These are phyloP conservation scores for Bombus sylvicola DNA, from an alignment of 1,140 invertebrate species.

Conservation along the genomic window DNA sequence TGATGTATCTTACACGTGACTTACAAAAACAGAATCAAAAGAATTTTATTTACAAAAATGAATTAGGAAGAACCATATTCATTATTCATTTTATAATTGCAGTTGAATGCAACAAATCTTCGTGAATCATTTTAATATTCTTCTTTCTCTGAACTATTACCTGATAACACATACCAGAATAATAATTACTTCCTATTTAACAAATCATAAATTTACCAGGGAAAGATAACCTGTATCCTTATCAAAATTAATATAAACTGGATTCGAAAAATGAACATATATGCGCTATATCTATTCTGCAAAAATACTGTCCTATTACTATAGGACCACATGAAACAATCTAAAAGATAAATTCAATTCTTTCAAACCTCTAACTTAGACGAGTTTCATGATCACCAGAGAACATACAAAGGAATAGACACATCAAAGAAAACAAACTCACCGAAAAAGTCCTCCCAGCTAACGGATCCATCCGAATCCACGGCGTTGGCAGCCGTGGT, in stretches of 20 bases:
- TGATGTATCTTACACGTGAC: too few relatives aligned
- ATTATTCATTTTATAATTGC: not conserved
- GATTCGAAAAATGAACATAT: too few relatives aligned
- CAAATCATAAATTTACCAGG: not conserved
- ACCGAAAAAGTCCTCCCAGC: slow-evolving; percentile 84
- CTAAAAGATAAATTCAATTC: not conserved
- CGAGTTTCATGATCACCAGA: not conserved
- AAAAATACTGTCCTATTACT: not conserved
- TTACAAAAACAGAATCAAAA: too few relatives aligned
- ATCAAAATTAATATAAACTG: too few relatives aligned
- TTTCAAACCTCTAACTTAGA: not conserved
- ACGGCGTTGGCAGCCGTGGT: slow-evolving; percentile 64
- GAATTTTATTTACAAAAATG: too few relatives aligned
- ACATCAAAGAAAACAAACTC: slow-evolving; percentile 49
- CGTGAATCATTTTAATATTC: not conserved
- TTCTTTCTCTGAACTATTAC: not conserved
- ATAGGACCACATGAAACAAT: not conserved
- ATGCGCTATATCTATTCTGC: not conserved
- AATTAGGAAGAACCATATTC: too few relatives aligned
- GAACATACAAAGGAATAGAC: not conserved
- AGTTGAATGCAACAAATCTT: too few relatives aligned
- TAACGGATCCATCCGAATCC: slow-evolving; percentile 83
- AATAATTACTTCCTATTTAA: not conserved
- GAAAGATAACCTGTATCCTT: too few relatives aligned
- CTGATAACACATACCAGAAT: not conserved